Base-by-base conservation (phyloP, 2,888 invertebrate genomes). In the Chrysodeixis includens region DNA sequence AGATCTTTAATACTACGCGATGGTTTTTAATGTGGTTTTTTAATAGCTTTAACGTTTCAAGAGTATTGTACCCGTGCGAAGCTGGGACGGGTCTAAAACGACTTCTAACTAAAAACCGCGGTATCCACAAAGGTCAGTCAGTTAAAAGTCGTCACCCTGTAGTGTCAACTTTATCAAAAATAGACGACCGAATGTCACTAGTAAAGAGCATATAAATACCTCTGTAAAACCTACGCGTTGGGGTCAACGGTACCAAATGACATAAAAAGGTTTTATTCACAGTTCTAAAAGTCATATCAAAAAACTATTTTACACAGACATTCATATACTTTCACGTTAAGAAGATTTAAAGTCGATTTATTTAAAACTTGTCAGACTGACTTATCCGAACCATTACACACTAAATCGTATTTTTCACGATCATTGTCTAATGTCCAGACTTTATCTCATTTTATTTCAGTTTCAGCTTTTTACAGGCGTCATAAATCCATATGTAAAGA, bases 271-370 rank as follows among this genome's bases (percentile, higher is more conserved):
- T 40, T 32, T 40, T n/a, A n/a, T 40, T 35, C 35, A 35, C 5
- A 5, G 40, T 40, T 40, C 5, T 6, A 40, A 40, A 26, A n/a
- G 6, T 40, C 40, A n/a, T 40, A 40, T 40, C n/a, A 40, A 3
- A 14, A 40, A 32, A 14, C 1, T 14, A 40, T 40, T 40, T 40
- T 40, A n/a, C 40, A n/a, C 14, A 40, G n/a, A n/a, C 14, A 40
- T 40, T 40, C n/a, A 40, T 40, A 40, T n/a, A 40, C n/a, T 35
- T 35, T 35, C 6, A 40, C 40, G 40, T n/a, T 40, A 40, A 40
- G n/a, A n/a, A 40, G 40, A n/a, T 40, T 40, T 40, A 40, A 40
- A 40, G n/a, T 40, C 40, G n/a, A 40, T 40, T 40, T 40, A 40
- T 40, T 40, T 40, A 40, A 40, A 40, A 40, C 40, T 40, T 40